phyloP scores from a whole-genome alignment of 2,888 invertebrate species.

The Temnothorax rugatulus region DNA sequence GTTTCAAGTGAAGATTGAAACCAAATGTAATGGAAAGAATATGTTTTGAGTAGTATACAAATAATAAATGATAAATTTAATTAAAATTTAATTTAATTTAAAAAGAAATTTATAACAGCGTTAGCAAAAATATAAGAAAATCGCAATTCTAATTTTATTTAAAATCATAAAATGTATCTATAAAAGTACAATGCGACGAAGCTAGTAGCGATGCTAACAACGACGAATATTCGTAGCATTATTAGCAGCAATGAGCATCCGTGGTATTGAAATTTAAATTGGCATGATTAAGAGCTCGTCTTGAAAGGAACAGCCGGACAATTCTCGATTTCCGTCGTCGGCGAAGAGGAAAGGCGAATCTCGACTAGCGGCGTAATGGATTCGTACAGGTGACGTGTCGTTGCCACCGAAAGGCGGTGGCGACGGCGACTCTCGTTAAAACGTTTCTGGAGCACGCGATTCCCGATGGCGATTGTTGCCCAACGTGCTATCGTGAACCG shows the following conservation, averaged over 20 bases:
- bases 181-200: neutral
- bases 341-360: conserved; percentile 31
- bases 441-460: conserved; percentile 78
- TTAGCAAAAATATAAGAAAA: neutral
- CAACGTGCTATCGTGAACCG: conserved; percentile 64
- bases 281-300: neutral
- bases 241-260: too few relatives aligned
- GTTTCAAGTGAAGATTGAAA: neutral
- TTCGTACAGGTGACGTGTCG: conserved; percentile 68
- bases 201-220: neutral
- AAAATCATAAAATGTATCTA: neutral
- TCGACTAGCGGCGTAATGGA: conserved; percentile 51
- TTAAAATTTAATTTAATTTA: neutral
- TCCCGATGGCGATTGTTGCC: conserved; percentile 74
- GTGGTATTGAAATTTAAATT: neutral
- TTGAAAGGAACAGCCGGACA: neutral
- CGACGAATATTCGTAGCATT: neutral
- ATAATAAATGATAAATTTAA: neutral
- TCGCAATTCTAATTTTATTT: neutral
- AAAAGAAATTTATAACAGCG: neutral
- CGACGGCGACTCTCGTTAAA: conserved; percentile 64
- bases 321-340: neutral
- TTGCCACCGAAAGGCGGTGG: conserved; percentile 63
- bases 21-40: neutral
- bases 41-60: neutral